Percentiles rank a stretch among this genome's conserved stretches.
phyloP scores from a whole-genome alignment of 2,888 invertebrate genomes.

The Dyspetes luteomarginatus region DNA sequence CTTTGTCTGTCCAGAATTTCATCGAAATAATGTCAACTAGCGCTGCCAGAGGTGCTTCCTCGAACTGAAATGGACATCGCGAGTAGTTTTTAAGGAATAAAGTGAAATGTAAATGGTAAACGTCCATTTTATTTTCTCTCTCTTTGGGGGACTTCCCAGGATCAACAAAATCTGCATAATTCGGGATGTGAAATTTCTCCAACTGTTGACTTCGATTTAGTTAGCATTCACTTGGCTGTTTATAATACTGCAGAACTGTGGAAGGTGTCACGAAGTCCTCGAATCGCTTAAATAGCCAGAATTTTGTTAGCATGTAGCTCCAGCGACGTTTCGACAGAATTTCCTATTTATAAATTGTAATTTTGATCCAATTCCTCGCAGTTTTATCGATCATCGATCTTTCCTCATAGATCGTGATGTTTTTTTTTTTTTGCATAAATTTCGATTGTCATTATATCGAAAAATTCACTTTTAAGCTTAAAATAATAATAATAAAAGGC shows the following conservation, averaged over 20 bases:
- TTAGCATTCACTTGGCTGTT: slow-evolving; percentile 60
- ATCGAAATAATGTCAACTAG: no score
- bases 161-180: slow-evolving; percentile 75
- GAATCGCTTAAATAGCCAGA: background rate
- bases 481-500: no score
- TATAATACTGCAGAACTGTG: slow-evolving; percentile 6
- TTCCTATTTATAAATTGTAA: slow-evolving; percentile 19
- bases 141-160: slow-evolving; percentile 1
- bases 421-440: slow-evolving; percentile 8
- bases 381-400: background rate
- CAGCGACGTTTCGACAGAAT: slow-evolving; percentile 19
- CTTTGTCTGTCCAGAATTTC: no score
- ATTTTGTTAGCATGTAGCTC: slow-evolving; percentile 15
- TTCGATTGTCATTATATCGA: background rate
- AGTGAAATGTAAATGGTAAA: slow-evolving; percentile 33
- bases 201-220: slow-evolving; percentile 43
- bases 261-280: slow-evolving; percentile 10
- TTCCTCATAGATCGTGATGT: background rate
- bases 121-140: background rate
- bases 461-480: background rate
- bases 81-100: no score
- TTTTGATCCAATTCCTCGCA: background rate
- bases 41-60: no score
- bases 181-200: slow-evolving; percentile 73
- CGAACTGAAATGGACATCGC: no score